phyloP scores from a whole-genome alignment of 2,888 invertebrate genomes.

The Sycophila texana region DNA sequence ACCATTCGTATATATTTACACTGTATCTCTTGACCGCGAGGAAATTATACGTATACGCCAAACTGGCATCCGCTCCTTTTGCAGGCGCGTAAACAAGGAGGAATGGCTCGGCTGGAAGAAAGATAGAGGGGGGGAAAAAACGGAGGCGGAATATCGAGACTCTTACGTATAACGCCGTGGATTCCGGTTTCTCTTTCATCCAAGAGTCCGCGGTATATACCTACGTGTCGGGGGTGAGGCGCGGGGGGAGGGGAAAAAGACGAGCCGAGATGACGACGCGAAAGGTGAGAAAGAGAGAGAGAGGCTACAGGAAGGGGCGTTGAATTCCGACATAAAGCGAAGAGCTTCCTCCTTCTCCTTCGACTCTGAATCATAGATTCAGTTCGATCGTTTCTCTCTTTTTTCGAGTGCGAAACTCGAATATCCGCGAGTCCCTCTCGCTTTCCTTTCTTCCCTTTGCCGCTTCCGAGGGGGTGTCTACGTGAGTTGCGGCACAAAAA shows the following conservation, averaged over 20 bases:
- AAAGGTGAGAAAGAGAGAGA: slow-evolving; percentile 27
- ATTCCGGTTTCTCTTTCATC: slow-evolving; percentile 56
- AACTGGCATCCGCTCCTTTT: slow-evolving; percentile 15
- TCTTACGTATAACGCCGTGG: slow-evolving; percentile 30
- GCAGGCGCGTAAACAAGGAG: slow-evolving; percentile 38
- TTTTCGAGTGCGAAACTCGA: slow-evolving; percentile 47
- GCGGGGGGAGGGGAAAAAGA: not conserved
- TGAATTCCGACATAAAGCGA: slow-evolving; percentile 47
- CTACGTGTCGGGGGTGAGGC: not conserved
- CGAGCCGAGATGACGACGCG: slow-evolving; percentile 15
- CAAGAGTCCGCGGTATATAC: slow-evolving; percentile 7
- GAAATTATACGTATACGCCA: not conserved
- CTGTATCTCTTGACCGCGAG: slow-evolving; percentile 10
- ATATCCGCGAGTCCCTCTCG: slow-evolving; percentile 27
- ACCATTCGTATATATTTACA: slow-evolving; percentile 28
- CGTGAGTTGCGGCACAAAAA: slow-evolving; percentile 8
- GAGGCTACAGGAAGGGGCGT: slow-evolving; percentile 47
- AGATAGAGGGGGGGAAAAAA: slow-evolving; percentile 9
- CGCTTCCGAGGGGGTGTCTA: not conserved
- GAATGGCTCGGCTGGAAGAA: not conserved
- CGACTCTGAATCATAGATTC: slow-evolving; percentile 50
- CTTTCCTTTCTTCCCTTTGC: slow-evolving; percentile 8
- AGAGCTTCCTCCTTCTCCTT: slow-evolving; percentile 30
- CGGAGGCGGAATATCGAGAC: slow-evolving; percentile 32
- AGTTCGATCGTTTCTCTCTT: slow-evolving; percentile 36